Evolutionary conservation across 2,888 invertebrate species (phyloP), one percentile per base, ranked within the genome.

Genomic region (Anthoptus insignis): DNA sequence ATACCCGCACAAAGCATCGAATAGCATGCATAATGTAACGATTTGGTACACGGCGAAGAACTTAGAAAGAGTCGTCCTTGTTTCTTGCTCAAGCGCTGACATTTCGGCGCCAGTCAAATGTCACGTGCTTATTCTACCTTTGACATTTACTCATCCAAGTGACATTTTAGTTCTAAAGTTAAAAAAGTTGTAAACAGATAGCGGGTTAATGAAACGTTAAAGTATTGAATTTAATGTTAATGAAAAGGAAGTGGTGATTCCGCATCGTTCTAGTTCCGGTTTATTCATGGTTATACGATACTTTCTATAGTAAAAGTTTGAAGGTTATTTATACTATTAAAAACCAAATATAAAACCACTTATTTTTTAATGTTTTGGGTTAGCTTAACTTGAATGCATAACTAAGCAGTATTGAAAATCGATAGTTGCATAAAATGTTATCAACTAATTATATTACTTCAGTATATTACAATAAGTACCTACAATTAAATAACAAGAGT

Each of bases 11-110:
- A 88, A 89, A 76, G 76, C 79, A 87, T 89, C 86, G 89, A 91
- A 91, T 91, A 89, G 83, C 89, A 90, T 84, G 86, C 86, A 88
- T 90, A 89, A 88, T 89, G 81, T 84, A 82, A 71, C 82, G 78
- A 83, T 84, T 83, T 80, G 79, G 79, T 83, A 81, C 81, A 84
- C 83, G 82, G 81, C 85, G 87, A 89, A 86, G 86, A 81, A 83
- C 88, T 83, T 86, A 87, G 88, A 91, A 91, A 90, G 89, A 91
- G 87, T 88, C 91, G 91, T 91, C 92, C 92, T 93, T 92, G 92
- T 86, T 78, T 84, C 86, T 91, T 91, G 86, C 91, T 86, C 85
- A 91, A 91, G 87, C 87, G 86, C 91, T 92, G 91, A 88, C 91
- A 93, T 92, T 93, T 93, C 73, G 76, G 82, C 74, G 76, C 80